Evolutionary conservation across 2,888 invertebrate species (phyloP), one percentile per base, ranked within the genome.

Genomic region (Callosobruchus maculatus): DNA sequence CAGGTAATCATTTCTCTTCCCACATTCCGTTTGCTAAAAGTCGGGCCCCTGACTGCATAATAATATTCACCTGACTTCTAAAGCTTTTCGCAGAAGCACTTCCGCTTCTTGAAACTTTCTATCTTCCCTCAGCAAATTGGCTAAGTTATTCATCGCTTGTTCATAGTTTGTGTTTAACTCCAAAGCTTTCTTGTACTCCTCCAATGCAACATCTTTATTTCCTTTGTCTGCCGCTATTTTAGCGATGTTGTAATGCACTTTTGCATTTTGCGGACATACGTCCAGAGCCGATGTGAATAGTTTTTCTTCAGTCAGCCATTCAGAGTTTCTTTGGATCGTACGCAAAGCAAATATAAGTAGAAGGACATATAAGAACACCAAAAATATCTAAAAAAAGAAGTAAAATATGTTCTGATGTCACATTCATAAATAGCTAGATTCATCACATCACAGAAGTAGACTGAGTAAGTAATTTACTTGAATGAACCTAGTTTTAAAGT

Each of bases 241-340:
- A 0, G 94, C 98, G 72, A 98, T 92, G 86, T 99, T 99, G 85
- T 98, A 99, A 81, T 90, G 93, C 2, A 94, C 94, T 90, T 98
- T 99, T 21, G 98, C 98, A 88, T 98, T 98, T 70, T 93, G 88
- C 0, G 98, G 97, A 84, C 98, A 99, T 20, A 98, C 95, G 22
- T 89, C 84, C n/a, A 95, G 86, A 0, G 94, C 98, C 26, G 95
- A 94, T 70, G 89, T 88, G 85, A 97, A 99, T 67, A 99, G 88
- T 20, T 88, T 86, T 80, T 92, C 91, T 86, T 98, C 97, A 73
- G 88, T 92, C 75, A 90, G 89, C 98, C 98, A 98, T 72, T 97
- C 93, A 1, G 87, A 84, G 72, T 94, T 93, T 78, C 96, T 88
- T 77, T 91, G 88, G 76, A 91, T 88, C 22, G 92, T 90, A 76